A percentile compares a stretch with the other conserved stretches of the same genome.
phyloP scores from a whole-genome alignment of 2,888 invertebrate species.

The Frankliniella intonsa region DNA sequence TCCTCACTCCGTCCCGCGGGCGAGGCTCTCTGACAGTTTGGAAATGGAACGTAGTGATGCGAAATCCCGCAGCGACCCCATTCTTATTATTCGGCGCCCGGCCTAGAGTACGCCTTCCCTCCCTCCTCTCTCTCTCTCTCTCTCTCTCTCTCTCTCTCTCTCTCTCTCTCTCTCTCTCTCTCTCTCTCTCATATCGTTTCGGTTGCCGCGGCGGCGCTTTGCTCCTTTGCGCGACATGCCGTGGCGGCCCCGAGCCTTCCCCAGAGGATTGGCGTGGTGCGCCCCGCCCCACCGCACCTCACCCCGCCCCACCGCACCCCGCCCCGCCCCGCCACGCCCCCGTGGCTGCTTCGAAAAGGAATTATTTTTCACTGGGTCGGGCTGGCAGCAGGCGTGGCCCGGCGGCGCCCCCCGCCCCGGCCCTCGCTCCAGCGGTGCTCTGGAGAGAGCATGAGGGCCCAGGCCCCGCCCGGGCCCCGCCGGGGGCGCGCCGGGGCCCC shows the following conservation, averaged over 20 bases:
- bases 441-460: not conserved
- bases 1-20: constrained; percentile 37
- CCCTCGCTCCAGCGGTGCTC: not conserved
- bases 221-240: not conserved
- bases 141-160: no score
- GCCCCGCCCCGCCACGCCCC: not conserved
- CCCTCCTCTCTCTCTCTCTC: no score
- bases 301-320: not conserved
- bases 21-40: not conserved
- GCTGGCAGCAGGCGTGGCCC: not conserved
- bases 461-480: no score
- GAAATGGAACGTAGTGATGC: constrained; percentile 23
- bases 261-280: not conserved
- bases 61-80: constrained; percentile 22
- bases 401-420: not conserved
- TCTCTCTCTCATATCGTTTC: no score
- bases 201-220: no score
- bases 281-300: not conserved
- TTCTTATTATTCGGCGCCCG: constrained; percentile 10
- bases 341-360: not conserved
- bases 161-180: no score
- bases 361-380: constrained; percentile 14
- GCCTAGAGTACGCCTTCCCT: not conserved
- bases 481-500: not conserved
- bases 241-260: not conserved